These are phyloP conservation scores for Araneus ventricosus DNA, from an alignment of 1,140 invertebrate species.

Conservation along the genomic window DNA sequence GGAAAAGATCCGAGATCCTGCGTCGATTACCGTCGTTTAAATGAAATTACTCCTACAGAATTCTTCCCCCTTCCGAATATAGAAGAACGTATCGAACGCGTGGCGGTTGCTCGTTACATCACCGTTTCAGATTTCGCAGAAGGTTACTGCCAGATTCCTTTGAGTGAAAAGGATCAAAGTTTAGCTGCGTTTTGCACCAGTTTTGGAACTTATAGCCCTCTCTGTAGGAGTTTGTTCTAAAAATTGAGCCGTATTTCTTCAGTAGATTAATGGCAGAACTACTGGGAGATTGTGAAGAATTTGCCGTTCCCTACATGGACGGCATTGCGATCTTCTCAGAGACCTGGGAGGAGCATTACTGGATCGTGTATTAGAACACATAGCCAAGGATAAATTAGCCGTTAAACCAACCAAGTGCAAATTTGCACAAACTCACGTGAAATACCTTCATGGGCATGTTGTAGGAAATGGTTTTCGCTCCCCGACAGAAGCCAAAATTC, in stretches of 20 bases:
- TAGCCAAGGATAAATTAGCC: too few species aligned
- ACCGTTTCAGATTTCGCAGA: too few species aligned
- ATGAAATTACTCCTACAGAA: not conserved
- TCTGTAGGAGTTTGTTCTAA: not conserved
- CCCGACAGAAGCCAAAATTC: not conserved
- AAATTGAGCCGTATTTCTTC: not conserved
- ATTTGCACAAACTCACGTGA: not conserved
- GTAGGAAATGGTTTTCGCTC: too few species aligned
- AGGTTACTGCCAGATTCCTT: not conserved
- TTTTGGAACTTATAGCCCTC: not conserved
- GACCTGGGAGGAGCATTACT: too few species aligned
- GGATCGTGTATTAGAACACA: too few species aligned
- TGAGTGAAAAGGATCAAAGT: not conserved
- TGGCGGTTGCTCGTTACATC: not conserved
- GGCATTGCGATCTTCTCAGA: not conserved
- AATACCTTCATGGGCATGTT: not conserved
- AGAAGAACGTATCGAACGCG: not conserved
- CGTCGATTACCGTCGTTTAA: not conserved
- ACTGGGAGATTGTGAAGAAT: not conserved
- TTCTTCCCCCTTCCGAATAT: not conserved
- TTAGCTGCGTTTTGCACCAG: not conserved
- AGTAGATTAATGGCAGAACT: not conserved
- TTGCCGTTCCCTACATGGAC: conserved; percentile 32
- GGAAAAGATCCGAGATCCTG: conserved; percentile 32
- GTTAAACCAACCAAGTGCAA: conserved; percentile 39